These are phyloP conservation scores for Mythimna pallens DNA, from an alignment of 2,888 invertebrate genomes.

Conservation along the genomic window DNA sequence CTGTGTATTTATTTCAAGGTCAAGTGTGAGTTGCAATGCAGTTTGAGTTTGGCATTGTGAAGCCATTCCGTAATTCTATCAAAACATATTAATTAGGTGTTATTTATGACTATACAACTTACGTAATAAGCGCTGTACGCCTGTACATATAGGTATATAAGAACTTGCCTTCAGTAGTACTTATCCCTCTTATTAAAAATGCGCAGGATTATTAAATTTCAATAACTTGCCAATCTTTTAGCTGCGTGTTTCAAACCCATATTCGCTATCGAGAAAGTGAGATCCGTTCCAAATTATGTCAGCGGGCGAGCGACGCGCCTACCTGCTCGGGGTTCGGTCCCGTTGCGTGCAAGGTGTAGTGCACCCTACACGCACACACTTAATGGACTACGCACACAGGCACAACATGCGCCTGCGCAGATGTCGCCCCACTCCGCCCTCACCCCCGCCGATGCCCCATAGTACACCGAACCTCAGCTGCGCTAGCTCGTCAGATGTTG, in stretches of 20 bases:
- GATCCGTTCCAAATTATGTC: slow-evolving; percentile 85
- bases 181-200: slow-evolving; percentile 20
- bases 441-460: slow-evolving; percentile 72
- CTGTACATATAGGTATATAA: not conserved
- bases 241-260: slow-evolving; percentile 73
- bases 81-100: slow-evolving; percentile 32
- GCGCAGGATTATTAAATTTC: slow-evolving; percentile 3
- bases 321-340: slow-evolving; percentile 86
- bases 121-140: slow-evolving; percentile 1
- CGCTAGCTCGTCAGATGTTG: slow-evolving; percentile 85
- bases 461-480: slow-evolving; percentile 85
- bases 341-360: slow-evolving; percentile 89
- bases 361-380: slow-evolving; percentile 76
- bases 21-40: slow-evolving; percentile 10
- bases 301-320: slow-evolving; percentile 79
- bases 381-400: slow-evolving; percentile 65
- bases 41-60: slow-evolving; percentile 34
- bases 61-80: slow-evolving; percentile 29
- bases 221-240: slow-evolving; percentile 28
- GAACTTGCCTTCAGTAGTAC: not conserved
- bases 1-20: not conserved
- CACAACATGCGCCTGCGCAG: slow-evolving; percentile 72
- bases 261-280: slow-evolving; percentile 84
- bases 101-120: slow-evolving; percentile 24
- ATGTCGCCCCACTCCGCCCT: slow-evolving; percentile 71